Evolutionary conservation across 2,113 vertebrate genomes (phyloP), one percentile per base, ranked within the genome.

Genomic region (Coryphaenoides rupestris): DNA sequence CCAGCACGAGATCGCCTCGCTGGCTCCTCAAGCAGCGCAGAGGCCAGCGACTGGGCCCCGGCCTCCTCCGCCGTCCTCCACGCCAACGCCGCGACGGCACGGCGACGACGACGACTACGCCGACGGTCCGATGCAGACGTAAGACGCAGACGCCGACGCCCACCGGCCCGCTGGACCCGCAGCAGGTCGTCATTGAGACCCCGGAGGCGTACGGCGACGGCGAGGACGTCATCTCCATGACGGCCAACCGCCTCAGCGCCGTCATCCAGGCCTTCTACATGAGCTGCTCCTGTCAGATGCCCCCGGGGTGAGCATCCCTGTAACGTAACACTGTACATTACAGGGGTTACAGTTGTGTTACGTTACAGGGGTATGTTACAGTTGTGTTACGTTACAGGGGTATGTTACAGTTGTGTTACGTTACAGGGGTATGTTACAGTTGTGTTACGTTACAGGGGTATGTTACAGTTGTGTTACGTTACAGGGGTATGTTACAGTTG

Each of bases 271-370:
- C 95, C 16, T 99, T 98, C 86, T 99, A 99, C 75, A 93, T 98
- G 94, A 95, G 95, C 90, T 99, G 96, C 70, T 98, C 96, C 68
- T 98, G 95, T 85, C 96, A 98, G 90, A 99, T 98, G 96, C 97
- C 96, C 77, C 94, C 91, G 55, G 94, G 96, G 96, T 96, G 89
- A 90, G 92, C 73, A 72, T 73, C 10, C 56, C n/a, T n/a, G n/a
- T n/a, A n/a, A n/a, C n/a, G n/a, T n/a, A n/a, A n/a, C n/a, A n/a
- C n/a, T n/a, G n/a, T n/a, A n/a, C n/a, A n/a, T n/a, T n/a, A n/a
- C n/a, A n/a, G n/a, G n/a, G n/a, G n/a, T n/a, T n/a, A n/a, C n/a
- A n/a, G n/a, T n/a, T n/a, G n/a, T n/a, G n/a, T n/a, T n/a, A n/a
- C n/a, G n/a, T n/a, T n/a, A n/a, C n/a, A n/a, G n/a, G n/a, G n/a